Conservation (phyloP, 64 coral and sea anemone species). For the Stylophora pistillata region DNA sequence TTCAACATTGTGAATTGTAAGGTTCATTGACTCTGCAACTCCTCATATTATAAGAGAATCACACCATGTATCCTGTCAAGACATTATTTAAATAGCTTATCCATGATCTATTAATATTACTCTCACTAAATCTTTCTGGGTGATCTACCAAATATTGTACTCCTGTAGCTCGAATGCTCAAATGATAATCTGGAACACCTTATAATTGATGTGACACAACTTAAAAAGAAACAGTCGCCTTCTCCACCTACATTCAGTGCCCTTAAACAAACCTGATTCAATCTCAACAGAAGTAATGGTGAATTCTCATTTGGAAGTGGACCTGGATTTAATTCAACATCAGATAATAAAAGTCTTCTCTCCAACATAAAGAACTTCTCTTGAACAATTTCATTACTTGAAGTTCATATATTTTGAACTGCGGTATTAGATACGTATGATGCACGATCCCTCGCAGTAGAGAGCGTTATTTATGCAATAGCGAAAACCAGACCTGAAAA, state of each 20-base stretch:
- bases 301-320: neutral
- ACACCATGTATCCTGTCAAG: constrained; percentile 30
- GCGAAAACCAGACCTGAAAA: too few relatives aligned
- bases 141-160: constrained; percentile 23
- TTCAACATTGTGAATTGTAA: constrained; percentile 13
- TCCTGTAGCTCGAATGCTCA: constrained; percentile 4
- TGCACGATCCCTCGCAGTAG: too few relatives aligned
- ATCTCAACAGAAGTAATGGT: neutral
- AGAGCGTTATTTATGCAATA: too few relatives aligned
- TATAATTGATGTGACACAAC: constrained; percentile 17
- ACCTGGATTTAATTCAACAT: constrained; percentile 30
- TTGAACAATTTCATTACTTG: neutral
- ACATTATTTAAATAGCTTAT: constrained; percentile 47
- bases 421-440: too few relatives aligned
- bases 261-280: constrained; percentile 10
- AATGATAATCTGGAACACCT: constrained; percentile 24
- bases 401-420: too few relatives aligned
- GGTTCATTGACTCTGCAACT: neutral
- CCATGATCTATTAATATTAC: constrained; percentile 51
- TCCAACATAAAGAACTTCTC: neutral
- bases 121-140: constrained; percentile 48
- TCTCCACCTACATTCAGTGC: constrained; percentile 21
- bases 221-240: constrained; percentile 24
- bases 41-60: constrained; percentile 1
- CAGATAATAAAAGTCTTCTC: constrained; percentile 9